These are phyloP conservation scores for Ophiodon elongatus DNA, from an alignment of 2,113 vertebrate species.

Conservation along the genomic window DNA sequence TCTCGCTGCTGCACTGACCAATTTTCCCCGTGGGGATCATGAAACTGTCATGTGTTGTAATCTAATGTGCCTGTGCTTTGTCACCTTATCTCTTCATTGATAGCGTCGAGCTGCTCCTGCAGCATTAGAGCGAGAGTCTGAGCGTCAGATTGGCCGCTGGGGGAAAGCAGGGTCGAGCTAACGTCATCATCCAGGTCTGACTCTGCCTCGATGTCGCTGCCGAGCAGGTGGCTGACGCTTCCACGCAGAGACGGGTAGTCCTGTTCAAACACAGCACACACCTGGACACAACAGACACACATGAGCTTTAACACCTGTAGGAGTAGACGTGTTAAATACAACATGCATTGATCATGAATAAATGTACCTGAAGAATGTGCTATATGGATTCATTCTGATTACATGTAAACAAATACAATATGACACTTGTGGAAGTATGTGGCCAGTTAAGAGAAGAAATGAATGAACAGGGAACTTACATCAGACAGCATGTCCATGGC, in stretches of 20 bases:
- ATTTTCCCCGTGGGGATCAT: slow-evolving; percentile 37
- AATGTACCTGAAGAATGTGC: background rate
- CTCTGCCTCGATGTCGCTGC: slow-evolving; percentile 91
- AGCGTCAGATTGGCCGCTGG: slow-evolving; percentile 93
- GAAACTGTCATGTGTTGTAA: slow-evolving; percentile 45
- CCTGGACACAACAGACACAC: slow-evolving; percentile 54
- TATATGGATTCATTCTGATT: background rate
- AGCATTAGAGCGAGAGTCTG: slow-evolving; percentile 97
- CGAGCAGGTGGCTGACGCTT: slow-evolving; percentile 87
- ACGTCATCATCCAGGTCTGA: slow-evolving; percentile 93
- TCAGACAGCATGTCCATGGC: slow-evolving; percentile 79
- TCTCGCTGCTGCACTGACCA: slow-evolving; percentile 32
- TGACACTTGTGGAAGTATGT: slow-evolving; percentile 22
- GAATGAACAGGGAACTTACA: slow-evolving; percentile 79
- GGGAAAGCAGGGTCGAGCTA: slow-evolving; percentile 90
- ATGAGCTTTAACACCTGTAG: background rate
- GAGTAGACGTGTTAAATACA: background rate
- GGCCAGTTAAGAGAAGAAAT: slow-evolving; percentile 57
- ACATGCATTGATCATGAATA: background rate
- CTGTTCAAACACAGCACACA: slow-evolving; percentile 84
- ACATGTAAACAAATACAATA: slow-evolving; percentile 51
- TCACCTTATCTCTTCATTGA: slow-evolving; percentile 98
- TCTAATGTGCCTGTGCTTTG: slow-evolving; percentile 36
- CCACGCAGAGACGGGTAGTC: slow-evolving; percentile 90
- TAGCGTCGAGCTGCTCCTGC: slow-evolving; percentile 97